These are phyloP conservation scores for Acomys russatus DNA, from an alignment of 2,797 vertebrate species.

Conservation along the genomic window DNA sequence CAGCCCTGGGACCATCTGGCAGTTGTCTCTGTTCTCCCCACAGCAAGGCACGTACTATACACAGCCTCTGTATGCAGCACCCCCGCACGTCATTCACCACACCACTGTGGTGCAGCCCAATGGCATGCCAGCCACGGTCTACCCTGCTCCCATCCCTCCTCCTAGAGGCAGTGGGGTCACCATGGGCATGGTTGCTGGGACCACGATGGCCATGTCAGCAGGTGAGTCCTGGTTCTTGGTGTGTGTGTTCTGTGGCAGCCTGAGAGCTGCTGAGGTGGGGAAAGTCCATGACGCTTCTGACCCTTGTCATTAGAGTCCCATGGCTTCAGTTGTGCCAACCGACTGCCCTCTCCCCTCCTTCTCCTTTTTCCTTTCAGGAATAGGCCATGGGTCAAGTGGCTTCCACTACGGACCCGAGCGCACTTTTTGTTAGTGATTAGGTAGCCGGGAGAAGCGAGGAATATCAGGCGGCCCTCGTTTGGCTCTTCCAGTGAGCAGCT, in stretches of 20 bases:
- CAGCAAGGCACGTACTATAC: slow-evolving; percentile 99
- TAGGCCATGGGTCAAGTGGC: background rate
- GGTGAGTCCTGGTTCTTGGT: slow-evolving; percentile 88
- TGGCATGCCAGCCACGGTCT: slow-evolving; percentile 98
- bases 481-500: background rate
- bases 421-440: background rate
- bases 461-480: background rate
- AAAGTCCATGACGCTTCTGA: no score
- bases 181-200: slow-evolving; percentile 99
- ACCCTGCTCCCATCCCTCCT: slow-evolving; percentile 93
- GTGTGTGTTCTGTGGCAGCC: fast-evolving
- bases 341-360: no score
- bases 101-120: slow-evolving; percentile 99
- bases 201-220: slow-evolving; percentile 99
- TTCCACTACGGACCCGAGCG: background rate
- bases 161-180: slow-evolving; percentile 94
- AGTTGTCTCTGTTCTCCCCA: slow-evolving; percentile 81
- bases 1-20: background rate
- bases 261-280: background rate
- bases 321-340: background rate
- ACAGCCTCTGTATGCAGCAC: slow-evolving; percentile 97
- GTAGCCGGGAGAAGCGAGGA: background rate
- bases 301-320: background rate
- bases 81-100: slow-evolving; percentile 99
- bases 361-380: background rate